Conservation (phyloP, 2,113 vertebrate genomes). For the Noctilio leporinus region DNA sequence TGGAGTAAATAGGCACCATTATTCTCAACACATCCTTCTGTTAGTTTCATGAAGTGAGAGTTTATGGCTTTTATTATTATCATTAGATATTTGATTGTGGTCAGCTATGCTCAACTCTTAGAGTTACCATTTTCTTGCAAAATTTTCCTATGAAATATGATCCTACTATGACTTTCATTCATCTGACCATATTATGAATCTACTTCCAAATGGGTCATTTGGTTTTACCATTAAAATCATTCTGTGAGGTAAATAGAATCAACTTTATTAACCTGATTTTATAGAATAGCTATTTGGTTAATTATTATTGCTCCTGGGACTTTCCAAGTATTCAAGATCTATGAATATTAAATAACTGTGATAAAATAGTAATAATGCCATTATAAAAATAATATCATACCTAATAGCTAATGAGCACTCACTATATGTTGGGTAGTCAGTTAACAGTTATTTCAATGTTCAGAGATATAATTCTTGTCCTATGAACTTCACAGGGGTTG, state of each 20-base stretch:
- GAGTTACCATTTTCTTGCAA: neutral
- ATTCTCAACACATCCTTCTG: neutral
- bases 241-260: neutral
- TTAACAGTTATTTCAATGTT: neutral
- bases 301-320: neutral
- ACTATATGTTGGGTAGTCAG: neutral
- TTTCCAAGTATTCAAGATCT: neutral
- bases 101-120: neutral
- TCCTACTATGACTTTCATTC: neutral
- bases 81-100: neutral
- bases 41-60: neutral
- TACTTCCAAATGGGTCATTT: neutral
- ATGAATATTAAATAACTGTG: neutral
- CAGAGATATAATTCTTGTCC: neutral
- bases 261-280: neutral
- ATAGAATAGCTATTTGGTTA: neutral
- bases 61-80: neutral
- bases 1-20: fast-evolving
- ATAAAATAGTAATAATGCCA: neutral
- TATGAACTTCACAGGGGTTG: neutral
- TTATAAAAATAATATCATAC: neutral
- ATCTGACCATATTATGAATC: neutral
- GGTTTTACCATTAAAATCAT: neutral
- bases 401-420: neutral
- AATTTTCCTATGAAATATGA: neutral